Evolutionary conservation across 2,797 vertebrate genomes (phyloP), one percentile per base, ranked within the genome.

Genomic region (Poeciliopsis presidionis): DNA sequence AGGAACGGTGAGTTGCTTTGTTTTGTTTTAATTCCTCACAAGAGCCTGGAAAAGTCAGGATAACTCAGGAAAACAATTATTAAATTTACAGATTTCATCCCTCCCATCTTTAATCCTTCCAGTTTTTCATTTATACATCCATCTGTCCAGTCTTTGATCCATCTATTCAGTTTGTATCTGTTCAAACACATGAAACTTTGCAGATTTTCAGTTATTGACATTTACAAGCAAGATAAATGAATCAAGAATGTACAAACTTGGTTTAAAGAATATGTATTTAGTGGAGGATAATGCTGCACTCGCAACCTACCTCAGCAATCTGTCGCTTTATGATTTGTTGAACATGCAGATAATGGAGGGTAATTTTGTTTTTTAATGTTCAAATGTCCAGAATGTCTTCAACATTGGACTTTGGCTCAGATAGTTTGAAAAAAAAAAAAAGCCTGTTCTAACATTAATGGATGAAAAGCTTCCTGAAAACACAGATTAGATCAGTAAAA

Each of bases 1-100:
- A 94, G 96, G 97, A 88, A 96, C 96, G 86, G 98, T 99, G 87
- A 97, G 97, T 90, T 69, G 1, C 70, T 39, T 46, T 73, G 16
- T 12, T 28, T 46, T 39, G 25, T 63, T 22, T 11, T 47, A 22
- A 33, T 25, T 39, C 30, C 11, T 2, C 18, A 18, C 30, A 18
- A 30, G 33, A 12, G 16, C 2, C 53, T 43, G 4, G 41, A 30
- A 55, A 63, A 36, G 28, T 73, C 55, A 63, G 7, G 55, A 2
- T 13, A 72, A 74, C 51, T 36, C 53, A 12, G 53, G 9, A n/a
- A 55, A 28, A 16, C 16, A 4, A 36, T 36, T 1, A 20, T 14
- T 18, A 7, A 20, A 33, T 36, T 36, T n/a, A 9, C 8, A 55
- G 30, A 30, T 14, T 65, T 30, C 28, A 63, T 36, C 30, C 59